Percentiles rank a stretch among this genome's conserved stretches.
phyloP scores from a whole-genome alignment of 2,113 vertebrate genomes.

The Camelus dromedarius region DNA sequence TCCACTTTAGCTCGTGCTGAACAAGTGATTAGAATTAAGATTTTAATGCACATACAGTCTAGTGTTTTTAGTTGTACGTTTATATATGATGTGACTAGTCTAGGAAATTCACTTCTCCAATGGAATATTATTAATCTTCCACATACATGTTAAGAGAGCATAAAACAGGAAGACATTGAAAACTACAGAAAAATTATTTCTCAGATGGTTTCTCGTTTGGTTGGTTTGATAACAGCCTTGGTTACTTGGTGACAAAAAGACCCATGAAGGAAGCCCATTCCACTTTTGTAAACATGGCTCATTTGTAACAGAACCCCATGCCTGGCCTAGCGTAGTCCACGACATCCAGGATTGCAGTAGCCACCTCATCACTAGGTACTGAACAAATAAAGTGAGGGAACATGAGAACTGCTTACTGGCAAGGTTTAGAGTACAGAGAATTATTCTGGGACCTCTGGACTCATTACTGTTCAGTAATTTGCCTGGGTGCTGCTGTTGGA shows the following conservation, averaged over 20 bases:
- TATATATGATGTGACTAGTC: neutral
- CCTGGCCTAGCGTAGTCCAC: neutral
- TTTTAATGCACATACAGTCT: slow-evolving; percentile 30
- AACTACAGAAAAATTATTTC: neutral
- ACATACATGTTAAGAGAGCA: neutral
- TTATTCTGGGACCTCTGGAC: neutral
- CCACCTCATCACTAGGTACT: neutral
- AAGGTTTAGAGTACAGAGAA: neutral
- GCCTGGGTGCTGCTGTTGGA: neutral
- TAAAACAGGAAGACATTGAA: neutral
- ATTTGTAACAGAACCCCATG: neutral
- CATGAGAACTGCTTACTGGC: neutral
- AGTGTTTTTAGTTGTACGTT: neutral
- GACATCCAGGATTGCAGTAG: neutral
- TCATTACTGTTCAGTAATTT: neutral
- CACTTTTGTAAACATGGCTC: neutral
- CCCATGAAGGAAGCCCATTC: neutral
- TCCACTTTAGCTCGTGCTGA: neutral
- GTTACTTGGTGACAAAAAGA: neutral
- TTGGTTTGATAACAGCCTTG: slow-evolving; percentile 11
- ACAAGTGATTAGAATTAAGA: neutral
- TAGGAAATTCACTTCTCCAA: slow-evolving; percentile 8
- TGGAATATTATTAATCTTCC: neutral
- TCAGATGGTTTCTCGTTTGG: neutral
- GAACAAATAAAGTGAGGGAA: neutral